These are phyloP conservation scores for Chelon labrosus DNA, from an alignment of 2,797 vertebrate species.

Conservation along the genomic window DNA sequence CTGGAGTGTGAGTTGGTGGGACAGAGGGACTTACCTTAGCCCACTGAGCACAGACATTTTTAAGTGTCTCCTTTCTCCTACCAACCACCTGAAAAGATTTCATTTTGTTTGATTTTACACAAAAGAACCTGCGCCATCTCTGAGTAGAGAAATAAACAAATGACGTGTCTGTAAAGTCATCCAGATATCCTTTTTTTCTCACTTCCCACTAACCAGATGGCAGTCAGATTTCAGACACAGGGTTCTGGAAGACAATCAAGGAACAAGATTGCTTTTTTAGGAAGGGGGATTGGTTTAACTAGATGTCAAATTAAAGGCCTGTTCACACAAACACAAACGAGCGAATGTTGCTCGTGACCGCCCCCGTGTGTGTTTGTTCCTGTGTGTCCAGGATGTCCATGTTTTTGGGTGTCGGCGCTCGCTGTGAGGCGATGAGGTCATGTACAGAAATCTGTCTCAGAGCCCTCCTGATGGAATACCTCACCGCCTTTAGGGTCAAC, in stretches of 20 bases:
- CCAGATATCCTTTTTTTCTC: conserved; percentile 61
- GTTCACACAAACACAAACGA: conserved; percentile 30
- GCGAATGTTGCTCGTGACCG: conserved; percentile 20
- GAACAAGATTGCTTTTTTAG: conserved; percentile 81
- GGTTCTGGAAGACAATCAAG: conserved; percentile 82
- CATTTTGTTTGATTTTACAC: conserved; percentile 25
- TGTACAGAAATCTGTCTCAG: conserved; percentile 62
- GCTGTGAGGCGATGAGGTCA: conserved; percentile 67
- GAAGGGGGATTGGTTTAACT: conserved; percentile 75
- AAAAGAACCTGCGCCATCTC: conserved; percentile 9
- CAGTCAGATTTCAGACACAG: conserved; percentile 79
- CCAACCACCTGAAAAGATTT: conserved; percentile 30
- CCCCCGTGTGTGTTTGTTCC: conserved; percentile 22
- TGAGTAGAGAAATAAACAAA: conserved; percentile 66
- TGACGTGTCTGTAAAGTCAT: conserved; percentile 66
- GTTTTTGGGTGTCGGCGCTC: conserved; percentile 32
- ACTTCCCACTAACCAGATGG: conserved; percentile 80
- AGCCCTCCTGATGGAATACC: conserved; percentile 60
- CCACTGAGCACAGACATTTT: conserved; percentile 42
- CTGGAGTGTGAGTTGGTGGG: conserved; percentile 50
- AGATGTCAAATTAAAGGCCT: conserved; percentile 76
- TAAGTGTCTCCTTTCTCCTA: conserved; percentile 27
- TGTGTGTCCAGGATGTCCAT: conserved; percentile 43
- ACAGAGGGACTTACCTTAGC: conserved; percentile 62
- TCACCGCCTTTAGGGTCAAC: conserved; percentile 59